Evolutionary conservation across 2,888 invertebrate species (phyloP), one percentile per base, ranked within the genome.

Genomic region (Palloptera scutellata): DNA sequence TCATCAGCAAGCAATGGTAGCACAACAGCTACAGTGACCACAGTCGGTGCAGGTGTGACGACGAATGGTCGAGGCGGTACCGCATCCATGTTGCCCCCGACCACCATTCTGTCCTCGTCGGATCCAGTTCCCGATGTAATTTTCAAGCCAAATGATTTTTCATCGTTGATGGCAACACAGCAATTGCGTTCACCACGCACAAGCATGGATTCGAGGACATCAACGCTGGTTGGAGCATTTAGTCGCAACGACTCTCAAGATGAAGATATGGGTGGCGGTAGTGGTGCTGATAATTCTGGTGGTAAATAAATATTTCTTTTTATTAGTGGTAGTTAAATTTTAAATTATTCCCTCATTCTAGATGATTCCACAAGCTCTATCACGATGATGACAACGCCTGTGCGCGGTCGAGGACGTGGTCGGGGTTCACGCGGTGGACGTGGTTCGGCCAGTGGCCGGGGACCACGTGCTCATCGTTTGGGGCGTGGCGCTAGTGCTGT

Each of bases 401-500:
- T 20, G 13, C 12, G 73, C 10, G 77, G 79, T 12, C 77, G 81
- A 41, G 81, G 82, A 8, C 78, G 81, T 51, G 79, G 81, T 51
- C 77, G 78, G 11, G 78, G 78, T 42, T 70, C 77, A 62, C 76
- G 79, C 17, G 74, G 78, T 19, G 81, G 81, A 0, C 73, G 75
- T 78, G 73, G 83, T 76, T 60, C 79, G 11, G 71, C 71, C 1
- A 69, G 73, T 60, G 70, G 74, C 1, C 75, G 76, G 0, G 79
- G 78, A 19, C 73, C 76, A 30, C 76, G 83, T 41, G 76, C 79
- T 2, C 79, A 82, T 62, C 81, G 82, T 12, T 74, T 83, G 69
- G 80, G 82, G 19, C 79, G 84, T 13, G 81, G 83, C 9, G 77
- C 87, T 75, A 76, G 84, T 75, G 77, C 84, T 70, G 77, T 82